Percentiles rank a stretch among this genome's conserved stretches.
These are phyloP conservation scores for Masnerella sp. DNA, from an alignment of 2,888 invertebrate species.

Conservation along the genomic window DNA sequence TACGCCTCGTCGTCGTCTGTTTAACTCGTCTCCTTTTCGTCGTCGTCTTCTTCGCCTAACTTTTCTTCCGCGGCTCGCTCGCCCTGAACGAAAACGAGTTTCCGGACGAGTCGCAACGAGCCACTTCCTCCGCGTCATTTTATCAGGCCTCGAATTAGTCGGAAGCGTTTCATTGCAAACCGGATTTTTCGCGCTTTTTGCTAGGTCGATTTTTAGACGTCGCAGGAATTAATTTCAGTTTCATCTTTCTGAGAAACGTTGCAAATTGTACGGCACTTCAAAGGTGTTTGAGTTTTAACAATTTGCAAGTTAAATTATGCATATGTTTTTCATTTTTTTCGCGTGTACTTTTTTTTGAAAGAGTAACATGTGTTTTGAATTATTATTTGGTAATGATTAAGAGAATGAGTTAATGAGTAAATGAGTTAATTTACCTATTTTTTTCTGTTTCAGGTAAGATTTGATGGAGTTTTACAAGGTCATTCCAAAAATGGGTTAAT, in stretches of 20 bases:
- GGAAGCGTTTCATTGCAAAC: conserved; percentile 38
- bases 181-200: conserved; percentile 38
- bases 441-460: conserved; percentile 45
- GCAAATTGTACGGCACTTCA: too few relatives aligned
- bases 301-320: too few relatives aligned
- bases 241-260: background rate
- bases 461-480: background rate
- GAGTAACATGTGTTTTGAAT: background rate
- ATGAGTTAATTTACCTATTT: background rate
- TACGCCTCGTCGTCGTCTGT: conserved; percentile 48
- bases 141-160: conserved; percentile 51
- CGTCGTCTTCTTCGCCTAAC: conserved; percentile 49
- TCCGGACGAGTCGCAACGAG: conserved; percentile 48
- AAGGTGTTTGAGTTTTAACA: too few relatives aligned
- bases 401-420: too few relatives aligned
- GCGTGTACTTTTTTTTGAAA: background rate
- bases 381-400: too few relatives aligned
- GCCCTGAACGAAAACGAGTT: conserved; percentile 57
- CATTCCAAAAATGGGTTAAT: background rate
- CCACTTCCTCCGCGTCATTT: conserved; percentile 50
- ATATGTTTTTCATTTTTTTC: too few relatives aligned
- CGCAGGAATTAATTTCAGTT: background rate
- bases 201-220: background rate
- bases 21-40: conserved; percentile 30
- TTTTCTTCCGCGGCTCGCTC: conserved; percentile 53